Percentiles rank a stretch among this genome's conserved stretches.
These are phyloP conservation scores for Ostrea denselamellosa DNA, from an alignment of 1,140 invertebrate species.

Conservation along the genomic window DNA sequence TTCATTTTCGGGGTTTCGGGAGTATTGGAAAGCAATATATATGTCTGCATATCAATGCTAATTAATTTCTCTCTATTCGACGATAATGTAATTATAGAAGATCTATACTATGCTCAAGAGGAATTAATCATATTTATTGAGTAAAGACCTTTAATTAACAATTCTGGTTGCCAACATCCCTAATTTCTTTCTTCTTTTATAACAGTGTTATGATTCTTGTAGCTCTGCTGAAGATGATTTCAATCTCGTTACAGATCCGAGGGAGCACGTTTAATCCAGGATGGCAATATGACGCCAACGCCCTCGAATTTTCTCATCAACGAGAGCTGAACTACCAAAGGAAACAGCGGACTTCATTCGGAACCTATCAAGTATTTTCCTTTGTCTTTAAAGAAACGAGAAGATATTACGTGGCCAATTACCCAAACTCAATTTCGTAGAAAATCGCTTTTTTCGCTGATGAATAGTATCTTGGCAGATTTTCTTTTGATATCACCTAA, in stretches of 20 bases:
- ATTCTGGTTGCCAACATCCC: neutral
- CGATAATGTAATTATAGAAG: conserved; percentile 11
- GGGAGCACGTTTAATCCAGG: conserved; percentile 72
- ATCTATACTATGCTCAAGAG: neutral
- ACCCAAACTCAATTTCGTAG: conserved; percentile 25
- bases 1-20: neutral
- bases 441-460: conserved; percentile 4
- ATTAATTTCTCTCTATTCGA: neutral
- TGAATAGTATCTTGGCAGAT: conserved; percentile 21
- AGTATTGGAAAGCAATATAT: conserved; percentile 4
- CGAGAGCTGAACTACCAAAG: conserved; percentile 60
- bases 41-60: neutral
- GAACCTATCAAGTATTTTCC: conserved; percentile 69
- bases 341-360: conserved; percentile 67
- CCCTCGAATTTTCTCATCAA: conserved; percentile 70
- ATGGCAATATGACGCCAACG: conserved; percentile 72
- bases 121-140: neutral
- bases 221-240: neutral
- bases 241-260: conserved; percentile 65
- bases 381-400: conserved; percentile 5
- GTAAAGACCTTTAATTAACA: neutral
- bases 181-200: neutral
- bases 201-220: neutral
- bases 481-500: conserved; percentile 33
- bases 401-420: conserved; percentile 25